Percentiles rank a stretch among this genome's conserved stretches.
Conservation (phyloP, 2,797 vertebrate species). For the Siniperca scherzeri region DNA sequence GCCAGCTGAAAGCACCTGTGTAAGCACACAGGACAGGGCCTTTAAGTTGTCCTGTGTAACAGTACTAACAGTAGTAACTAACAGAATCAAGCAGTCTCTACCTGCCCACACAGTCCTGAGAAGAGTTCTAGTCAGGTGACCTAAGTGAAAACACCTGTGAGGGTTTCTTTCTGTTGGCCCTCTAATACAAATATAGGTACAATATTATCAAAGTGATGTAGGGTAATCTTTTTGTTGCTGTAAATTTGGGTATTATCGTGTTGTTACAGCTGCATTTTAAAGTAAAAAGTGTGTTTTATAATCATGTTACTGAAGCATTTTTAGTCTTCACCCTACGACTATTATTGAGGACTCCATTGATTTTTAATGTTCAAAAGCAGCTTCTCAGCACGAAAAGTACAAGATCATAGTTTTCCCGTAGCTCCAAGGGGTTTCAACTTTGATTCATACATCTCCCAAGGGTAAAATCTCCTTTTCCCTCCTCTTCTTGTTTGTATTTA, state of each 20-base stretch:
- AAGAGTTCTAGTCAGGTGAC: background rate
- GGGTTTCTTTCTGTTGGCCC: background rate
- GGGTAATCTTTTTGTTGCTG: too few relatives aligned
- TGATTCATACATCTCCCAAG: background rate
- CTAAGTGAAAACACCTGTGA: background rate
- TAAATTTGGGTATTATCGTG: too few relatives aligned
- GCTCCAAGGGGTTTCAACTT: background rate
- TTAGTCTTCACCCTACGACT: too few relatives aligned
- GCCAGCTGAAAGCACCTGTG: background rate
- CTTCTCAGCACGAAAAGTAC: too few relatives aligned
- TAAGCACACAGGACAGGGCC: background rate
- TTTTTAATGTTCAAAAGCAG: too few relatives aligned
- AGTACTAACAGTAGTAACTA: background rate
- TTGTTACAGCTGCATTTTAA: too few relatives aligned
- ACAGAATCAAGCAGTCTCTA: background rate
- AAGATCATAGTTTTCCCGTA: background rate
- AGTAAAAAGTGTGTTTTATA: too few relatives aligned
- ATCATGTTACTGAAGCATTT: too few relatives aligned
- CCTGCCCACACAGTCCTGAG: background rate
- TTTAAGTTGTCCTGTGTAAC: background rate
- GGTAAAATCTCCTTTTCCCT: background rate
- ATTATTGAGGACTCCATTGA: too few relatives aligned
- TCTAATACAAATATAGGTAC: background rate
- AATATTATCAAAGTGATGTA: too few relatives aligned
- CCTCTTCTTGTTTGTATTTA: slow-evolving; percentile 16